A percentile compares a stretch with the other conserved stretches of the same genome.
Conservation (phyloP, 2,888 invertebrate species). For the Polyploca ridens region DNA sequence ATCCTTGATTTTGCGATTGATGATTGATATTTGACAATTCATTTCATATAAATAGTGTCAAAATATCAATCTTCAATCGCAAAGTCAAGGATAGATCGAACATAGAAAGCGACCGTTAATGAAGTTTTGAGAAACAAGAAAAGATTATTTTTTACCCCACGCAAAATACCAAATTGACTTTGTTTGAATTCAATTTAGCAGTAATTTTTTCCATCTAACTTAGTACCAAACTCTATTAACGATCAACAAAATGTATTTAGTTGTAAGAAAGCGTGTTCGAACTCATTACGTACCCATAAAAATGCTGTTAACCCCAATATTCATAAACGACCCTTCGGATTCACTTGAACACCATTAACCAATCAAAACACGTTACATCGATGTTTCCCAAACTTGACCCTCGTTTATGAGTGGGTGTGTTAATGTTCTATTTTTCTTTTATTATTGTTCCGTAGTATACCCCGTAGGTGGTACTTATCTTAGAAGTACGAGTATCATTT, state of each 20-base stretch:
- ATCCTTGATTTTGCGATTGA: too few relatives aligned
- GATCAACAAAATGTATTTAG: conserved; percentile 20
- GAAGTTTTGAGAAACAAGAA: not conserved
- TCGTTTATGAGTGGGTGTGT: conserved; percentile 23
- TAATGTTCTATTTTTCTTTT: conserved; percentile 18
- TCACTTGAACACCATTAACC: conserved; percentile 41
- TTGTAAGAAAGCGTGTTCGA: conserved; percentile 31
- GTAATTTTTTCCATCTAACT: not conserved
- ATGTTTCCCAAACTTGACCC: conserved; percentile 33
- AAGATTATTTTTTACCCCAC: not conserved
- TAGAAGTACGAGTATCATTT: too few relatives aligned
- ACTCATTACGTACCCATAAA: conserved; percentile 37
- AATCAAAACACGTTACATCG: conserved; percentile 41
- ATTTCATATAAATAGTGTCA: too few relatives aligned
- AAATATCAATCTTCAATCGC: too few relatives aligned
- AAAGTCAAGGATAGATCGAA: too few relatives aligned
- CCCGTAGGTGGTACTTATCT: not conserved
- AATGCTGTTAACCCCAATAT: conserved; percentile 33
- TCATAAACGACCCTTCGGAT: conserved; percentile 39
- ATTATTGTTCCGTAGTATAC: not conserved
- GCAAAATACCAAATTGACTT: not conserved
- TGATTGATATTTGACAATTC: too few relatives aligned
- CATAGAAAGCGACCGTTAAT: not conserved
- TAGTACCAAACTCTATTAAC: conserved; percentile 21
- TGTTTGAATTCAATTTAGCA: not conserved